Evolutionary conservation across 1,140 invertebrate genomes (phyloP).

Genomic region (Hylaeus volcanicus): DNA sequence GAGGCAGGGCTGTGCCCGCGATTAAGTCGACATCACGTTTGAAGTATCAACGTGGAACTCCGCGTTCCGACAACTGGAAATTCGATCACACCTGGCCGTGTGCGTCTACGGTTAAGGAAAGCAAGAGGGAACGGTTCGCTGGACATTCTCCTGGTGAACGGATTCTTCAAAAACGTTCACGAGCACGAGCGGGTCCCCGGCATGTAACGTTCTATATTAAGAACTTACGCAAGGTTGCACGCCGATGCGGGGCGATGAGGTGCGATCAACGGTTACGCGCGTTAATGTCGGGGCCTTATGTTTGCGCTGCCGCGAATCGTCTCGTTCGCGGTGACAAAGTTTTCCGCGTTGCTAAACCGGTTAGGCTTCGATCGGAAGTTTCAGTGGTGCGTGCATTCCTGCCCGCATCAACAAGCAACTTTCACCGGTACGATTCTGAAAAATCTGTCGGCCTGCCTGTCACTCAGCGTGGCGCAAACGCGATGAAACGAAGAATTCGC

Average conservation of each 20-base stretch:
- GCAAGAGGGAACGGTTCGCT: conserved; percentile 21
- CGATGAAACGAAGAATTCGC: not conserved
- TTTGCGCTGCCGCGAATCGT: not conserved
- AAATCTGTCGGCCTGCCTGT: not conserved
- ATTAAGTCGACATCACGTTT: conserved; percentile 44
- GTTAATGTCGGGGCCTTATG: conserved; percentile 1
- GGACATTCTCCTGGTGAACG: conserved; percentile 42
- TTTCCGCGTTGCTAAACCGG: conserved; percentile 35
- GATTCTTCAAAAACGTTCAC: conserved; percentile 34
- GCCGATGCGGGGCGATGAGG: conserved; percentile 29
- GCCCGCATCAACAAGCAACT: conserved; percentile 5
- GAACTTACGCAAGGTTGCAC: conserved; percentile 32
- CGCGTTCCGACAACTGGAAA: conserved; percentile 60
- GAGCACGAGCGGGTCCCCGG: not conserved
- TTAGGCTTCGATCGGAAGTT: conserved; percentile 23
- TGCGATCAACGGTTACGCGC: conserved; percentile 28
- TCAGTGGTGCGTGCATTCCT: not conserved
- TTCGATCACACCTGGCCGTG: conserved; percentile 52
- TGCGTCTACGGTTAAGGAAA: conserved; percentile 3
- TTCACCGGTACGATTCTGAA: conserved; percentile 2
- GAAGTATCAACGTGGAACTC: conserved; percentile 52
- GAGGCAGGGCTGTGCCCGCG: conserved; percentile 16
- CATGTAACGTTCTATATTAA: conserved; percentile 27
- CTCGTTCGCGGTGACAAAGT: conserved; percentile 6
- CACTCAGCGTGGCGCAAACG: no score